Base-by-base conservation (phyloP, 2,888 invertebrate genomes). In the Andrena bicolor region DNA sequence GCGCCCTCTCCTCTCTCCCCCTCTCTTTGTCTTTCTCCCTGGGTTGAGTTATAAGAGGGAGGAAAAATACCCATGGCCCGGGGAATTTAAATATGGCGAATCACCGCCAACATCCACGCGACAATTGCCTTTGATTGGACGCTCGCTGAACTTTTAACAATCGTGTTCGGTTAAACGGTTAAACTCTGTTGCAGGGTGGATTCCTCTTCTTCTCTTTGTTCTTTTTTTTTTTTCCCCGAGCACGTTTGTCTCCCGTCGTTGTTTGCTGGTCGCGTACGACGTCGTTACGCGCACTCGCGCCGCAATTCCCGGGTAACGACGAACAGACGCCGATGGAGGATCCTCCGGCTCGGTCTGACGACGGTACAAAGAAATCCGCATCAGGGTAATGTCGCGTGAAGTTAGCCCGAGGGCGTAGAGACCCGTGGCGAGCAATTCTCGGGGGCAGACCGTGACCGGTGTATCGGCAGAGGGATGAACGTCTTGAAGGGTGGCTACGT, bases 381-480 rank as follows among this genome's bases (percentile, higher is more conserved):
- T 90, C 89, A 87, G 88, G 89, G 89, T 91, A 92, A 92, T 91
- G 91, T 91, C 88, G 90, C 89, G 91, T 90, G 79, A 92, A 92
- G 86, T 85, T 77, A 76, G 76, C 82, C 65, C 78, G 30, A 4
- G 20, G n/a, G 60, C 10, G 61, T 53, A 23, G 49, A 23, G 26
- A 23, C 10, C 32, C 26, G 26, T 20, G 53, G 10, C 28, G 41
- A 63, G 60, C 56, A 20, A 10, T 53, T 58, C 41, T 53, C 61
- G 68, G 61, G 71, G 56, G 10, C 26, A 35, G 49, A 64, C 75
- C 74, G 65, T 64, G 76, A 71, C 48, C 70, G 26, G 82, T 56
- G 76, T 84, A 20, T 77, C 51, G 53, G 75, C 71, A 53, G 70
- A 68, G 30, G 32, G 26, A 20, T n/a, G 32, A 49, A 41, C 60